phyloP scores from a whole-genome alignment of 2,888 invertebrate genomes.

The Machimus rusticus region DNA sequence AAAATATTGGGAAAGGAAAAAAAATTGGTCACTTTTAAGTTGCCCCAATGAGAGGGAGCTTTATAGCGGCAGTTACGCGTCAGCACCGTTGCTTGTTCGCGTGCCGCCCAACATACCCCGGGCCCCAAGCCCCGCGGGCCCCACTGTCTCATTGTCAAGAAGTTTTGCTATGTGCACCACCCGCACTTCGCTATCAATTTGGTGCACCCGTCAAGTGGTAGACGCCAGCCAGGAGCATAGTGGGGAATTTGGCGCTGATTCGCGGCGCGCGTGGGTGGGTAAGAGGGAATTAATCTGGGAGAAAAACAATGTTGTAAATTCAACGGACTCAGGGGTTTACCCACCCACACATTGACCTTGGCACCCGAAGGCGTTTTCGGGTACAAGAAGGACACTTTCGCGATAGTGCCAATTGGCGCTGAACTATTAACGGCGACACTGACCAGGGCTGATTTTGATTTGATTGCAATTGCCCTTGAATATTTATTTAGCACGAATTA shows the following conservation, averaged over 20 bases:
- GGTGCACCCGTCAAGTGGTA: neutral
- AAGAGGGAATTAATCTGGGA: neutral
- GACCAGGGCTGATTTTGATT: neutral
- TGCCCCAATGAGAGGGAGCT: neutral
- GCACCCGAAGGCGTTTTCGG: neutral
- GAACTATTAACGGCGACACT: neutral
- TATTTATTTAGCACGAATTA: neutral
- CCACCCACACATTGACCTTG: neutral
- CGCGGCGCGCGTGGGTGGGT: neutral
- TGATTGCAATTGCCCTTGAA: neutral
- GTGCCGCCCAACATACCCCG: neutral
- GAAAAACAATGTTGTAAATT: neutral
- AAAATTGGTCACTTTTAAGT: conserved; percentile 15
- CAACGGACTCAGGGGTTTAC: neutral
- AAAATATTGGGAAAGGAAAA: neutral
- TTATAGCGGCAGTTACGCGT: conserved; percentile 25
- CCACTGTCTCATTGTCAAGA: conserved; percentile 10
- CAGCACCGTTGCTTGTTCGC: neutral
- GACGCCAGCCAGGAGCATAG: neutral
- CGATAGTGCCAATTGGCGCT: neutral
- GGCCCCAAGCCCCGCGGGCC: neutral
- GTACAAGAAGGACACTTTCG: neutral
- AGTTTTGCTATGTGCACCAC: neutral
- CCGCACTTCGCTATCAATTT: conserved; percentile 1
- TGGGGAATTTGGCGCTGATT: neutral